Percentiles rank a stretch among this genome's conserved stretches.
phyloP scores from a whole-genome alignment of 2,888 invertebrate species.

The Lasioglossum zephyrum region DNA sequence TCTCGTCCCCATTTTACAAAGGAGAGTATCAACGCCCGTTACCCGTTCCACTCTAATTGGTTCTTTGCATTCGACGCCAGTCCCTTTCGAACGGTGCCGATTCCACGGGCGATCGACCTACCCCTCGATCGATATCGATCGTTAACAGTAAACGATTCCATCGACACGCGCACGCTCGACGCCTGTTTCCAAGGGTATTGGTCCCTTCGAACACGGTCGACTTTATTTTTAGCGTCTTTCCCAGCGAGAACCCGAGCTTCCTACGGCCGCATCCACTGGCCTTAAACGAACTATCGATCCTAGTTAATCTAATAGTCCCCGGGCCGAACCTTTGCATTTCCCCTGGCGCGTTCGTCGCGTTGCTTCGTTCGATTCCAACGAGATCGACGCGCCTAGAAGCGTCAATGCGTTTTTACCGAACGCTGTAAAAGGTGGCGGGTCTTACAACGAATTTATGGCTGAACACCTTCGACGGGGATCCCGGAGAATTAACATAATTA shows the following conservation, averaged over 20 bases:
- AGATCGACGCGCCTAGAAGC: not conserved
- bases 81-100: not conserved
- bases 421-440: not conserved
- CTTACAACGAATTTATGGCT: not conserved
- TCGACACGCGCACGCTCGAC: not conserved
- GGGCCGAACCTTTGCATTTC: constrained; percentile 3
- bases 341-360: not conserved
- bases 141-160: not conserved
- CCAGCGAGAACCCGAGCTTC: not conserved
- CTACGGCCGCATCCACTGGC: not conserved
- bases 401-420: not conserved
- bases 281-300: not conserved
- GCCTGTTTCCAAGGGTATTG: not conserved
- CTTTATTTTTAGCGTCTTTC: constrained; percentile 15
- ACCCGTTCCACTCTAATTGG: constrained; percentile 56
- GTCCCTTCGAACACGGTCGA: constrained; percentile 1
- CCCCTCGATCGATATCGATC: constrained; percentile 9
- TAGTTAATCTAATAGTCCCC: constrained; percentile 11
- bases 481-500: not conserved
- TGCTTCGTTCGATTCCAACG: not conserved
- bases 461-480: not conserved
- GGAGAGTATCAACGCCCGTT: constrained; percentile 27
- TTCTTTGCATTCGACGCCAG: constrained; percentile 61
- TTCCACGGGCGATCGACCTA: not conserved
- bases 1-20: constrained; percentile 37